A percentile compares a stretch with the other conserved stretches of the same genome.
These are phyloP conservation scores for Mylabris phalerata DNA, from an alignment of 1,140 invertebrate genomes.

Conservation along the genomic window DNA sequence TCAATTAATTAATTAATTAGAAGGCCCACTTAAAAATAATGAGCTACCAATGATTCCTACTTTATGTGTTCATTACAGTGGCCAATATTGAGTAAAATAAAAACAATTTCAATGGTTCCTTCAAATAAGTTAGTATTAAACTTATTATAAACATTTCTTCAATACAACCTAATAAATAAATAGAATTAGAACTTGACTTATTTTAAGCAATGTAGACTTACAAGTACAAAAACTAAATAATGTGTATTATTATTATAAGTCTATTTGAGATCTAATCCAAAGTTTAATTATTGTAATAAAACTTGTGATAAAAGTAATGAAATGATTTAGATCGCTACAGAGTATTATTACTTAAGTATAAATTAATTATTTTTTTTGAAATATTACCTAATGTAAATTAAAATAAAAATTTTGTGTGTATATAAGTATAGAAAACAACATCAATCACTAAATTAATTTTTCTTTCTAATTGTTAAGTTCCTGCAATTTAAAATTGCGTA, in stretches of 20 bases:
- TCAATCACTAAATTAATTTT: too few relatives aligned
- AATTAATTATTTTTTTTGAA: too few relatives aligned
- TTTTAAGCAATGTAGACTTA: too few relatives aligned
- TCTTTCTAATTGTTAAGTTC: not conserved
- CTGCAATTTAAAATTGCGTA: not conserved
- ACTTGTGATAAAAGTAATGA: conserved; percentile 13
- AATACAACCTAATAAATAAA: too few relatives aligned
- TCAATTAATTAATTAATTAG: not conserved
- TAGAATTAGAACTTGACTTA: too few relatives aligned
- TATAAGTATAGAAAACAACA: too few relatives aligned
- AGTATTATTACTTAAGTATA: too few relatives aligned
- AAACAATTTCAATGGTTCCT: conserved; percentile 20
- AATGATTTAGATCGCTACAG: conserved; percentile 9
- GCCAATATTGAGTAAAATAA: conserved; percentile 19
- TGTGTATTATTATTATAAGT: not conserved
- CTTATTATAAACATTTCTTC: not conserved
- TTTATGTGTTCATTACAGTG: conserved; percentile 19
- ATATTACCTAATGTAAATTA: too few relatives aligned
- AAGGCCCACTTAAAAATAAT: conserved; percentile 6
- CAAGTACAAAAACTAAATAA: not conserved
- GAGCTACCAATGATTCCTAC: conserved; percentile 27
- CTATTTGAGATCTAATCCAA: conserved; percentile 5
- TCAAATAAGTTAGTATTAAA: not conserved
- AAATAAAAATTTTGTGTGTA: too few relatives aligned
- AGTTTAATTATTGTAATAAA: conserved; percentile 3